Conservation (phyloP, 2,888 invertebrate genomes). For the Philaethria dido region DNA sequence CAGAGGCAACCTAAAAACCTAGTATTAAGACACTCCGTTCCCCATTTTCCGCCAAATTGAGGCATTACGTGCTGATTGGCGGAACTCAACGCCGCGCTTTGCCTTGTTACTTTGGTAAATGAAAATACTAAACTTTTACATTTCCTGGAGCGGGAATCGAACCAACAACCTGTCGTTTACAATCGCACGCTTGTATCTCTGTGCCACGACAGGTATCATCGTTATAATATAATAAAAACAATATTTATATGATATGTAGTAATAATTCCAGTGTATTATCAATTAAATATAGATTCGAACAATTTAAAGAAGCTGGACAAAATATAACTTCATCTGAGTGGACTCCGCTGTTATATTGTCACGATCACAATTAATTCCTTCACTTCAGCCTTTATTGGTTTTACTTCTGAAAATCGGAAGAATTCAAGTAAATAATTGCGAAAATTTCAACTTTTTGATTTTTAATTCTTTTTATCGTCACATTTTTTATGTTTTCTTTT, state of each 20-base stretch:
- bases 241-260: neutral
- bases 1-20: too few relatives aligned
- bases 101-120: too few relatives aligned
- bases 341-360: constrained; percentile 20
- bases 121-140: too few relatives aligned
- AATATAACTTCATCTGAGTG: constrained; percentile 3
- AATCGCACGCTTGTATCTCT: too few relatives aligned
- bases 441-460: constrained; percentile 8
- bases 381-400: constrained; percentile 11
- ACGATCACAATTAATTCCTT: constrained; percentile 21
- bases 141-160: too few relatives aligned
- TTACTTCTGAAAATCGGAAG: constrained; percentile 9
- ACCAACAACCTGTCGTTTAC: too few relatives aligned
- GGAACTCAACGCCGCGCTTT: too few relatives aligned
- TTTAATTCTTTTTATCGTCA: neutral
- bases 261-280: neutral
- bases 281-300: neutral
- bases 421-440: constrained; percentile 7
- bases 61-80: too few relatives aligned
- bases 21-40: too few relatives aligned
- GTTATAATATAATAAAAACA: neutral
- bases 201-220: too few relatives aligned
- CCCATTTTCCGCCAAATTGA: too few relatives aligned
- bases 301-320: neutral
- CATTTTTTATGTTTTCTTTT: neutral